A percentile compares a stretch with the other conserved stretches of the same genome.
These are phyloP conservation scores for Ceriagrion tenellum DNA, from an alignment of 2,888 invertebrate genomes.

Conservation along the genomic window DNA sequence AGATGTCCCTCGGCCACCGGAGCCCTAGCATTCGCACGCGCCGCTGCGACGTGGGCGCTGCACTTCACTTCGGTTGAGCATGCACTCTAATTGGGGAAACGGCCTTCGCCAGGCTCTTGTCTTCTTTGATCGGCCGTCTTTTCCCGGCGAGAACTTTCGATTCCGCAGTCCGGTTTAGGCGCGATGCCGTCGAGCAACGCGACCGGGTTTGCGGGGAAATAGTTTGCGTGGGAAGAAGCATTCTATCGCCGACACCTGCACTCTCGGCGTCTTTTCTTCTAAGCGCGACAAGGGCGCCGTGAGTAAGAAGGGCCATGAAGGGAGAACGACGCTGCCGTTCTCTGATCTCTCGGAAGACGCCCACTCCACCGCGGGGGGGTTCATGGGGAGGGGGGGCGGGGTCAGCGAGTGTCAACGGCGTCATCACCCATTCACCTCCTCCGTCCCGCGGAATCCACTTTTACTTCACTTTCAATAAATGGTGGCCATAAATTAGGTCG, in stretches of 20 bases:
- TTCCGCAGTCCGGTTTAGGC: slow-evolving; percentile 25
- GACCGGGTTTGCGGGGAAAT: background rate
- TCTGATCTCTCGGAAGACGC: background rate
- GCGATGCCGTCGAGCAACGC: background rate
- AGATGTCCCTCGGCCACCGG: background rate
- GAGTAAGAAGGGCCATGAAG: background rate
- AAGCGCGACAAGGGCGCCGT: background rate
- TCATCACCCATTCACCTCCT: too few relatives aligned
- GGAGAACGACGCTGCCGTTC: background rate
- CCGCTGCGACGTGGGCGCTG: background rate
- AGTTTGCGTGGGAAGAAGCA: slow-evolving; percentile 21
- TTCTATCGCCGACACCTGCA: background rate
- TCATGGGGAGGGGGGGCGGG: too few relatives aligned
- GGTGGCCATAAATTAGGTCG: too few relatives aligned
- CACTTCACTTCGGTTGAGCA: background rate
- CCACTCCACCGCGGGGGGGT: too few relatives aligned
- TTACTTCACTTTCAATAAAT: too few relatives aligned
- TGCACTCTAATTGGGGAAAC: slow-evolving; percentile 23
- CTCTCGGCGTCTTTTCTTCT: background rate
- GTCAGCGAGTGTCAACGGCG: background rate
- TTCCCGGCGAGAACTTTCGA: background rate
- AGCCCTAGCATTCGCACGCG: background rate
- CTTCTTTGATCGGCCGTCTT: slow-evolving; percentile 17
- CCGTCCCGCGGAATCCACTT: too few relatives aligned
- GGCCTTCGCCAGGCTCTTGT: background rate